Evolutionary conservation across 2,113 vertebrate species (phyloP), one percentile per base, ranked within the genome.

Genomic region (Microtus pennsylvanicus): DNA sequence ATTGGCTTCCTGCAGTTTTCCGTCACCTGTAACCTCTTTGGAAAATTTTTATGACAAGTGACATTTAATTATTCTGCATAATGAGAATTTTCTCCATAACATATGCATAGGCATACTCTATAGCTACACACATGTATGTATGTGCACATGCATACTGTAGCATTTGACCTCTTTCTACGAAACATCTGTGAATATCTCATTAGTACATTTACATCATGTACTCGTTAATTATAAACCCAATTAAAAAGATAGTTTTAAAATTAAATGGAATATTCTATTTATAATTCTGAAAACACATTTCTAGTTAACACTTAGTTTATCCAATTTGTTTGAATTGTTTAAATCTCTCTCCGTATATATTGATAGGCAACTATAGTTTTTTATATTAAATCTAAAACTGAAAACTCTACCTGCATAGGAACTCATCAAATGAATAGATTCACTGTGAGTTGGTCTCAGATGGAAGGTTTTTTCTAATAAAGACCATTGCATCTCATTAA

Each of bases 41-140:
- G 77, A n/a, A 93, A 97, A 89, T 33, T 95, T 93, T 92, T 89
- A 90, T 93, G 91, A 91, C 58, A 97, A 95, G 75, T 94, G 82
- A 96, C 70, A 87, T 33, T 80, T 93, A 95, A 95, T 95, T 96
- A 91, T 88, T 78, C 89, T 70, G 4, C 58, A 94, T 86, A 94
- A 95, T 95, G 85, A 96, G 70, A 91, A 81, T 87, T 94, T 95
- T 94, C 69, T 88, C 26, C 35, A 0, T 93, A 96, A 94, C 10
- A 91, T 93, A 61, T 80, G 76, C 58, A 77, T 4, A 94, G 52
- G 33, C 63, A 26, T 35, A 45, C 33, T 74, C 28, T 26, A 69
- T 21, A 78, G 26, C 52, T 42, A 58, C 69, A 38, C 50, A 38
- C n/a, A 24, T 45, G 16, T n/a, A 72, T 1, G 17, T 33, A 67